Base-by-base conservation (phyloP, 2,888 invertebrate genomes). In the Archaeoteleia sp. region DNA sequence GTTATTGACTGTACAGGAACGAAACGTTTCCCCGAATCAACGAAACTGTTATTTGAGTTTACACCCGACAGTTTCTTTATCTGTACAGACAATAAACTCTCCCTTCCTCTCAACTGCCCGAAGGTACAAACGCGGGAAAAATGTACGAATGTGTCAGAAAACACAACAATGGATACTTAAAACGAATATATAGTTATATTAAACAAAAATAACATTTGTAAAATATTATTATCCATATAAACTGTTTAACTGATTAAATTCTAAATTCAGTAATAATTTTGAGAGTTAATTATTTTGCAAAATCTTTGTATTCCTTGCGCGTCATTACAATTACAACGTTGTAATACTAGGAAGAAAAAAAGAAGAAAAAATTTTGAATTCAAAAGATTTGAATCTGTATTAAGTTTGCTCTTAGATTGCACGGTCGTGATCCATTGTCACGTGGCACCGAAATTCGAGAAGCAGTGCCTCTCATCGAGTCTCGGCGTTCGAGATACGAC, bases 1-100 rank as follows among this genome's bases (percentile, higher is more conserved):
- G 49, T 60, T 46, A 43, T 67, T 60, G 54, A 54, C 43, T 37
- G 34, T 37, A 42, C 37, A 51, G 58, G 60, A 67, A 67, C 66
- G 60, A 67, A 67, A 60, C 66, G 54, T 67, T 67, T 67, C 66
- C 60, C 43, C 54, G 66, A 66, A 66, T 54, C 54, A 48, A 39
- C 54, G 13, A 43, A 60, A 60, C 66, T 48, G 66, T 67, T 54
- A 54, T 43, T 54, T 40, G 49, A 67, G 66, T 32, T 34, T 54
- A 48, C 48, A 40, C 60, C 43, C 42, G 60, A 54, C 58, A 42
- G 66, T 45, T 61, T 67, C 66, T 67, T 61, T 61, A 67, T 67
- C 55, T 54, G 54, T 48, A 48, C 23, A 54, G 58, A 60, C 66
- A 66, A 66, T 66, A 55, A 55, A 49, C 49, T 49, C 55, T 54